phyloP scores from a whole-genome alignment of 1,140 invertebrate genomes.

The Drosophila arizonae region DNA sequence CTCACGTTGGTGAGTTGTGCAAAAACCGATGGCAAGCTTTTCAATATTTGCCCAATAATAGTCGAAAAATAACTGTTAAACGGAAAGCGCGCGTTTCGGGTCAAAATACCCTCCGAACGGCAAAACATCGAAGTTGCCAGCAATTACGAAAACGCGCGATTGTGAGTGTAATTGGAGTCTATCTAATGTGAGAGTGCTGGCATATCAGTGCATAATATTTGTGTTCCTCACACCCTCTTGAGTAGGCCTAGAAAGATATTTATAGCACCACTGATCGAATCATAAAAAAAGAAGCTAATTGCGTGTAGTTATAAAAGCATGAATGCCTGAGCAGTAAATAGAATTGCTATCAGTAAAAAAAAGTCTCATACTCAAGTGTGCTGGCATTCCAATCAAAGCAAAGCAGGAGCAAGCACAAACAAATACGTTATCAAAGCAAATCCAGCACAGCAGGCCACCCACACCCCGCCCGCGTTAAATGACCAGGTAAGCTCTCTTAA shows the following conservation, averaged over 20 bases:
- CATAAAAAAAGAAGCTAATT: conserved; percentile 10
- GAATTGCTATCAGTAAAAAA: not conserved
- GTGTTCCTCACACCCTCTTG: conserved; percentile 1
- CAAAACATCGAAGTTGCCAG: conserved; percentile 1
- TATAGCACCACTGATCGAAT: conserved; percentile 22
- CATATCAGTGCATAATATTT: conserved; percentile 26
- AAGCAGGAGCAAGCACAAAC: not conserved
- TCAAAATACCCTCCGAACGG: conserved; percentile 29
- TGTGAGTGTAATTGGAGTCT: conserved; percentile 14
- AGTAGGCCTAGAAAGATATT: not conserved
- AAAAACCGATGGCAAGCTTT: conserved; percentile 4
- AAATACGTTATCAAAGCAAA: not conserved
- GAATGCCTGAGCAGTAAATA: not conserved
- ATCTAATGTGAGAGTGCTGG: conserved; percentile 1
- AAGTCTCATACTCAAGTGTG: not conserved
- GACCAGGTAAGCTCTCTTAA: not conserved
- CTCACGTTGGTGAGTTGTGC: conserved; percentile 11
- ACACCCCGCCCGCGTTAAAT: not conserved
- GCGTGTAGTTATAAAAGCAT: conserved; percentile 6
- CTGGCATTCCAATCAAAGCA: not conserved
- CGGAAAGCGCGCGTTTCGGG: conserved; percentile 13
- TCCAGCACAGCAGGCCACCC: not conserved
- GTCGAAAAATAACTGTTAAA: conserved; percentile 17
- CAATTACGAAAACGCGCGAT: conserved; percentile 10
- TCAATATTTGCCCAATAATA: conserved; percentile 20